Evolutionary conservation across 35 echinoderm and acorn worm species (phyloP).

Genomic region (Amphiura filiformis): DNA sequence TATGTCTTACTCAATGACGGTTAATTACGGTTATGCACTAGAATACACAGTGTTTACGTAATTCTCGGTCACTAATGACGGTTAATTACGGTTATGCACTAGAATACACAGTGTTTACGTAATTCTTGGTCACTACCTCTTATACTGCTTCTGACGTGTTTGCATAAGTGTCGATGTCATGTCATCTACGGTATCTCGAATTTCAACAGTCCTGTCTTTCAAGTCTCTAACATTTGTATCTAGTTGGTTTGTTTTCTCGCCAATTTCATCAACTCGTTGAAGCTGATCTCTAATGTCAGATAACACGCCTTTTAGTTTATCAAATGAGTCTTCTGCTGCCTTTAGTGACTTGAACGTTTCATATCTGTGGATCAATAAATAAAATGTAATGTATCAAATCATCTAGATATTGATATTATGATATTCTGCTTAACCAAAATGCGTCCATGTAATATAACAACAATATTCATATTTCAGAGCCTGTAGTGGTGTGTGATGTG

Average conservation of each 20-base stretch:
- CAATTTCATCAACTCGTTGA: slow-evolving; percentile 50
- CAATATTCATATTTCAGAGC: no score
- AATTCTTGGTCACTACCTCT: background rate
- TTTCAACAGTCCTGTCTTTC: slow-evolving; percentile 38
- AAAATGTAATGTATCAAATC: background rate
- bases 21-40: no score
- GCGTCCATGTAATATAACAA: background rate
- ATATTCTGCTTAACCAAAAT: background rate
- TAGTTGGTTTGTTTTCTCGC: slow-evolving; percentile 48
- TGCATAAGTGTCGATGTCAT: slow-evolving; percentile 45
- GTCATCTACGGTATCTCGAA: slow-evolving; percentile 56
- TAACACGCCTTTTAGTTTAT: slow-evolving; percentile 40
- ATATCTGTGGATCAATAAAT: slow-evolving; percentile 74
- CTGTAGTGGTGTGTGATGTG: no score
- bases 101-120: no score
- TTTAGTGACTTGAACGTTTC: slow-evolving; percentile 88
- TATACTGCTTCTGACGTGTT: slow-evolving; percentile 1
- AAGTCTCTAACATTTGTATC: slow-evolving; percentile 62
- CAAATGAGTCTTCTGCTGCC: slow-evolving; percentile 61
- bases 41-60: no score
- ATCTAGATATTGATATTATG: background rate
- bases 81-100: no score
- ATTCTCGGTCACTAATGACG: no score
- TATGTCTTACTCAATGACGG: no score
- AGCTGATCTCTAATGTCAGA: slow-evolving; percentile 49